Conservation (phyloP, 2,888 invertebrate genomes). For the Hydrotaea cyrtoneurina region DNA sequence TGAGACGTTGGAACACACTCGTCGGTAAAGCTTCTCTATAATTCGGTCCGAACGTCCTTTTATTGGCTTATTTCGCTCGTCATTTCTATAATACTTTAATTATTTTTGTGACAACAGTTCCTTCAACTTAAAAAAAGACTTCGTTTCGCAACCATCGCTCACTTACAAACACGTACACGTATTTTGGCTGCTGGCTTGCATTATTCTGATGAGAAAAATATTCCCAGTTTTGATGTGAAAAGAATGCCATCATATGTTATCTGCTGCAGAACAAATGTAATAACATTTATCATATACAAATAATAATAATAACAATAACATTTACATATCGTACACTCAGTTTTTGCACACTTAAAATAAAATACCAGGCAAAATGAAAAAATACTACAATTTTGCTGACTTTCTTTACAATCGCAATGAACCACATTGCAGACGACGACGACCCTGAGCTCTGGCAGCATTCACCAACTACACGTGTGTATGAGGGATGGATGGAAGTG, state of each 20-base stretch:
- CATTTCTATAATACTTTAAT: too few relatives aligned
- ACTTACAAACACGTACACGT: too few relatives aligned
- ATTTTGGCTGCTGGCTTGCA: neutral
- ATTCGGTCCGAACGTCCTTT: too few relatives aligned
- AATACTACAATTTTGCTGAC: conserved; percentile 17
- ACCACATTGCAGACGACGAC: neutral
- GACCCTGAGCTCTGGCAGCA: neutral
- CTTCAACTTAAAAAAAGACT: too few relatives aligned
- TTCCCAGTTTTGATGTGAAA: neutral
- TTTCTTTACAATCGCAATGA: neutral
- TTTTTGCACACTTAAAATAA: neutral
- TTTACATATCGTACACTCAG: neutral
- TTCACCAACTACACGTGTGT: neutral
- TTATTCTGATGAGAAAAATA: neutral
- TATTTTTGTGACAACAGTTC: too few relatives aligned
- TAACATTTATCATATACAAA: conserved; percentile 20
- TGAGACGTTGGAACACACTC: too few relatives aligned
- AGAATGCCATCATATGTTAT: conserved; percentile 12
- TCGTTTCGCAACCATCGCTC: too few relatives aligned
- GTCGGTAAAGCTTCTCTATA: too few relatives aligned
- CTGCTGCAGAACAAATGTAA: conserved; percentile 22
- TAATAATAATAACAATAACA: conserved; percentile 27
- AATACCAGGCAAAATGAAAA: neutral
- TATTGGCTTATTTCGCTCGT: too few relatives aligned
- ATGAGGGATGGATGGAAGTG: neutral